These are phyloP conservation scores for Penaeus chinensis DNA, from an alignment of 1,140 invertebrate genomes.

Conservation along the genomic window DNA sequence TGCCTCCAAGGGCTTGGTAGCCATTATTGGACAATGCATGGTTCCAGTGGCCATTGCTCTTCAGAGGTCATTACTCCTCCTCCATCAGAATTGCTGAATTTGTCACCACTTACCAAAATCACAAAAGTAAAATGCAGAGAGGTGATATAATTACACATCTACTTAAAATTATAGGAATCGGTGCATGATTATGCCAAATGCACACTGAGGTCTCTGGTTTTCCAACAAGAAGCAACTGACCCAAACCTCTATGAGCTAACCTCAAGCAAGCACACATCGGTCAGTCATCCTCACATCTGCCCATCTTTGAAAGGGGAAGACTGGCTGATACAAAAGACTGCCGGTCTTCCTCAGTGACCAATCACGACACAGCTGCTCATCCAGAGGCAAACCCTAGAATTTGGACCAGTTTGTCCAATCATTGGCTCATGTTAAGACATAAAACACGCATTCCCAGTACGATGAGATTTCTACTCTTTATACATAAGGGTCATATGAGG, in stretches of 20 bases:
- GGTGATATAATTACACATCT: conserved; percentile 53
- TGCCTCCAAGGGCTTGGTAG: too few species aligned
- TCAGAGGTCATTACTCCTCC: too few species aligned
- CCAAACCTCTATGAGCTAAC: too few species aligned
- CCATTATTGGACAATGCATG: too few species aligned
- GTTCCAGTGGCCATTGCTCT: too few species aligned
- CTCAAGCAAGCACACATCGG: too few species aligned
- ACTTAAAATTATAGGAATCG: conserved; percentile 60
- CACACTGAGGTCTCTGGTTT: conserved; percentile 54
- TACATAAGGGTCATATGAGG: conserved; percentile 57
- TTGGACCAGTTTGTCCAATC: conserved; percentile 21
- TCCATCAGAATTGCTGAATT: conserved; percentile 39
- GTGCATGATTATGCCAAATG: conserved; percentile 60
- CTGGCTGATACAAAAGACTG: too few species aligned
- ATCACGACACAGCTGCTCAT: neutral
- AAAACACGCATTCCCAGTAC: conserved; percentile 41
- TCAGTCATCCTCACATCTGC: too few species aligned
- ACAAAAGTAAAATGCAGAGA: conserved; percentile 53
- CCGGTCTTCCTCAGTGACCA: too few species aligned
- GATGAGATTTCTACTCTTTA: conserved; percentile 54
- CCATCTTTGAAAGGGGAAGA: too few species aligned
- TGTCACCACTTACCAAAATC: conserved; percentile 43
- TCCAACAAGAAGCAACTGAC: conserved; percentile 31
- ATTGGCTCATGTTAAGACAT: neutral
- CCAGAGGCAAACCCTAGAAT: conserved; percentile 27